A percentile compares a stretch with the other conserved stretches of the same genome.
These are phyloP conservation scores for Phyllostomus hastatus DNA, from an alignment of 2,113 vertebrate species.

Conservation along the genomic window DNA sequence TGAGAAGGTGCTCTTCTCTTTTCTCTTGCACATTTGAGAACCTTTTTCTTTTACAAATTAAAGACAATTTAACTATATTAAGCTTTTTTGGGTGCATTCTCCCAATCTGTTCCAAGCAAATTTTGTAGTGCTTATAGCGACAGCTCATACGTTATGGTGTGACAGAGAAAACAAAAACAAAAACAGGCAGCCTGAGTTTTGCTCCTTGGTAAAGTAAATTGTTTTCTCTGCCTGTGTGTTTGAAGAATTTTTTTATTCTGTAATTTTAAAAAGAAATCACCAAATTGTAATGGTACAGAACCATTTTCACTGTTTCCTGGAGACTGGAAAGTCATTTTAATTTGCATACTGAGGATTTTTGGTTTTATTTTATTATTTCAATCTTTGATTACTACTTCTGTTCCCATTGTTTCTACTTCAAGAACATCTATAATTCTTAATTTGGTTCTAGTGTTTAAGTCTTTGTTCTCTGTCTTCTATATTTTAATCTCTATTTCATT, in stretches of 20 bases:
- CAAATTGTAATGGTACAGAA: neutral
- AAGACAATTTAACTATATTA: neutral
- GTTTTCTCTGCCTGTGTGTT: neutral
- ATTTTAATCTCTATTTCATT: conserved; percentile 2
- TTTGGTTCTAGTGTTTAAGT: neutral
- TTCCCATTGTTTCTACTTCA: neutral
- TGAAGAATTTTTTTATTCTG: neutral
- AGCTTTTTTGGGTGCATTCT: neutral
- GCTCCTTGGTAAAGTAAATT: neutral
- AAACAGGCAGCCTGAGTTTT: neutral
- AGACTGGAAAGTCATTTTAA: neutral
- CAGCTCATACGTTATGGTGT: neutral
- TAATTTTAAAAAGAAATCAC: neutral
- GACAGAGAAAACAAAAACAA: neutral
- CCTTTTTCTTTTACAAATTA: neutral
- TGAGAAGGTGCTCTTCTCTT: neutral
- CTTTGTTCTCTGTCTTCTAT: neutral
- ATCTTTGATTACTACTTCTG: conserved; percentile 7
- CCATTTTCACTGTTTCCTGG: neutral
- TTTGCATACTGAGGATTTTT: neutral
- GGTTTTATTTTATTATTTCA: conserved; percentile 26
- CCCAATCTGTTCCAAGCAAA: neutral
- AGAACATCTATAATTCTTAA: neutral
- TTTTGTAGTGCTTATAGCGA: neutral
- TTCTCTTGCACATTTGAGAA: neutral